A percentile compares a stretch with the other conserved stretches of the same genome.
Conservation (phyloP, 1,140 invertebrate genomes). For the Cydia amplana region DNA sequence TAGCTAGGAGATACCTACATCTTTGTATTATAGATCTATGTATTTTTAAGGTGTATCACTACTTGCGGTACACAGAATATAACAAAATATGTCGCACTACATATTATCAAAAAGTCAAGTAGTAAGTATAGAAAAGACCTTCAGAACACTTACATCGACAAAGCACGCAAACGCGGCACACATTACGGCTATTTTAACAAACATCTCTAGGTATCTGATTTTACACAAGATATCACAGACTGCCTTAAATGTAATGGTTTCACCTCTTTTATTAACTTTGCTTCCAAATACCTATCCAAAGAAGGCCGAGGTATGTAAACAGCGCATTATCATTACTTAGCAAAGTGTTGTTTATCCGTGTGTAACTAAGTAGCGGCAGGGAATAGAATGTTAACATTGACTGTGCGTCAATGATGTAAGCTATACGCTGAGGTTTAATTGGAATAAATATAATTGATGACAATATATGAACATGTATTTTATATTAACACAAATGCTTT, state of each 20-base stretch:
- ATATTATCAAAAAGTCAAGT: too few relatives aligned
- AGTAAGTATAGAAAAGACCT: background rate
- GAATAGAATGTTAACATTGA: conserved; percentile 2
- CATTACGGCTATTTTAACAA: background rate
- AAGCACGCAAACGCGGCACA: conserved; percentile 5
- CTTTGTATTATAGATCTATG: too few relatives aligned
- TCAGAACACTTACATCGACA: background rate
- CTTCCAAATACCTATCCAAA: background rate
- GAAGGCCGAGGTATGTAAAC: conserved; percentile 8
- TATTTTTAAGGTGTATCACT: too few relatives aligned
- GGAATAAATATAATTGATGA: background rate
- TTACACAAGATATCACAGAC: background rate
- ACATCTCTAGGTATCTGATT: background rate
- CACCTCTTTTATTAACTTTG: conserved; percentile 8
- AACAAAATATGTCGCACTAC: too few relatives aligned
- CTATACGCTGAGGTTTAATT: background rate
- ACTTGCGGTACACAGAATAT: too few relatives aligned
- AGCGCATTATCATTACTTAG: conserved; percentile 21
- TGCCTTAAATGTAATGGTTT: background rate
- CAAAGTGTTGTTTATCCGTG: conserved; percentile 29
- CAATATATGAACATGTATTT: background rate
- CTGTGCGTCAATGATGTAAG: background rate
- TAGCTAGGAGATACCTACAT: too few relatives aligned
- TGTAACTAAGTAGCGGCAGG: conserved; percentile 23
- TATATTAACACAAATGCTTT: background rate